phyloP scores from a whole-genome alignment of 2,797 vertebrate species.

The Siniperca obscura region DNA sequence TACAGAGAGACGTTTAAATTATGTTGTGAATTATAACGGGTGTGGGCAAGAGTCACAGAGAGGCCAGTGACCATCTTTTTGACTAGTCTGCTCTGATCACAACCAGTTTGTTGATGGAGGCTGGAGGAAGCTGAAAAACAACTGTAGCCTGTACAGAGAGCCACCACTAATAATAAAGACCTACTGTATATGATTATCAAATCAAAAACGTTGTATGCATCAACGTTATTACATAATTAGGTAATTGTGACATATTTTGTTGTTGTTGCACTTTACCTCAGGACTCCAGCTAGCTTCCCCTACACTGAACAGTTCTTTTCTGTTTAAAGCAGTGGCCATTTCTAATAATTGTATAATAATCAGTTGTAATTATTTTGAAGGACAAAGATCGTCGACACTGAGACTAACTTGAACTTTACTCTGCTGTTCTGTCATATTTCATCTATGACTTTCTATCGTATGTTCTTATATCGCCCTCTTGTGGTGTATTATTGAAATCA shows the following conservation, averaged over 20 bases:
- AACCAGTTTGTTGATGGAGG: constrained; percentile 20
- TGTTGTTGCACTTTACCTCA: not conserved
- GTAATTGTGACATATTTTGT: not conserved
- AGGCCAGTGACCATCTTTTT: constrained; percentile 27
- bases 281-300: not conserved
- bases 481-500: constrained; percentile 59
- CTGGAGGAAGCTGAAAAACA: not conserved
- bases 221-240: not conserved
- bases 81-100: constrained; percentile 24
- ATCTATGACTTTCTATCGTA: not conserved
- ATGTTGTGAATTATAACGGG: constrained; percentile 40
- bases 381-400: not conserved
- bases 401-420: not conserved
- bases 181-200: not conserved
- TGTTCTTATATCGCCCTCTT: constrained; percentile 63
- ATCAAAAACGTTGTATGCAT: not conserved
- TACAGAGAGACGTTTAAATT: constrained; percentile 31
- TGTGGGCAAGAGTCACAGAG: constrained; percentile 38
- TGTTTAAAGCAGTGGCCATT: not conserved
- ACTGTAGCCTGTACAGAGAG: not conserved
- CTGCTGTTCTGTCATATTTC: not conserved
- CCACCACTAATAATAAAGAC: not conserved
- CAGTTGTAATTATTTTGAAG: accelerated
- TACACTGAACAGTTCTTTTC: not conserved
- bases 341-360: not conserved